Conservation (phyloP, 2,113 vertebrate genomes). For the Brachionichthys hirsutus region DNA sequence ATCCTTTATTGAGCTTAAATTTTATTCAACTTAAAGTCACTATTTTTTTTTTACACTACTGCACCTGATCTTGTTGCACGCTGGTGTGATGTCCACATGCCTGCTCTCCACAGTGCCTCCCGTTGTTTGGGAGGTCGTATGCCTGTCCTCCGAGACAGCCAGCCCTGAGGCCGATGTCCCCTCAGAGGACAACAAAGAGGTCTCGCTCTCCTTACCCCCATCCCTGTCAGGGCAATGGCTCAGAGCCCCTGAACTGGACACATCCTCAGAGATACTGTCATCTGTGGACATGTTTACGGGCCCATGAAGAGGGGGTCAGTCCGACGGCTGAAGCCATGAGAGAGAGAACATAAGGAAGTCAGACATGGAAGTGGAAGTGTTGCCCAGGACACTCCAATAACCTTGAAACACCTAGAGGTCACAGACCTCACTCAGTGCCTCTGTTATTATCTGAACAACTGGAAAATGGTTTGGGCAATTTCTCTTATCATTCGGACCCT, state of each 20-base stretch:
- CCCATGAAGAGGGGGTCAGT: slow-evolving; percentile 55
- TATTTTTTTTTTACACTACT: not conserved
- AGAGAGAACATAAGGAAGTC: not conserved
- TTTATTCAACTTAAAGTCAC: not conserved
- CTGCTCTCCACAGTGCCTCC: slow-evolving; percentile 65
- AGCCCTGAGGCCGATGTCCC: slow-evolving; percentile 72
- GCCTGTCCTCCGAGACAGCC: slow-evolving; percentile 78
- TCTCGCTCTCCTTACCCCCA: slow-evolving; percentile 71
- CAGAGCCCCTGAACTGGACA: slow-evolving; percentile 73
- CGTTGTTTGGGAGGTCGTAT: slow-evolving; percentile 61
- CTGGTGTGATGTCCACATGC: slow-evolving; percentile 63
- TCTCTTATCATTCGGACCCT: too few relatives aligned
- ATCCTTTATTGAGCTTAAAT: not conserved
- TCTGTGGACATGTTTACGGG: slow-evolving; percentile 81
- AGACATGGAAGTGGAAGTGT: not conserved
- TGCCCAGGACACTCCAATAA: not conserved
- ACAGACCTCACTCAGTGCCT: too few relatives aligned
- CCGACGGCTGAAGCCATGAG: slow-evolving; percentile 53
- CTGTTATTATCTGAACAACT: too few relatives aligned
- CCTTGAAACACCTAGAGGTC: too few relatives aligned
- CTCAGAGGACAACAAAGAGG: slow-evolving; percentile 76
- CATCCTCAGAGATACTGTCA: slow-evolving; percentile 83
- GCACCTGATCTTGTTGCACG: slow-evolving; percentile 77
- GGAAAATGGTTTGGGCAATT: too few relatives aligned
- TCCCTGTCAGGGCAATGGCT: slow-evolving; percentile 68